Conservation (phyloP, 2,797 vertebrate species). For the Coluber constrictor region DNA sequence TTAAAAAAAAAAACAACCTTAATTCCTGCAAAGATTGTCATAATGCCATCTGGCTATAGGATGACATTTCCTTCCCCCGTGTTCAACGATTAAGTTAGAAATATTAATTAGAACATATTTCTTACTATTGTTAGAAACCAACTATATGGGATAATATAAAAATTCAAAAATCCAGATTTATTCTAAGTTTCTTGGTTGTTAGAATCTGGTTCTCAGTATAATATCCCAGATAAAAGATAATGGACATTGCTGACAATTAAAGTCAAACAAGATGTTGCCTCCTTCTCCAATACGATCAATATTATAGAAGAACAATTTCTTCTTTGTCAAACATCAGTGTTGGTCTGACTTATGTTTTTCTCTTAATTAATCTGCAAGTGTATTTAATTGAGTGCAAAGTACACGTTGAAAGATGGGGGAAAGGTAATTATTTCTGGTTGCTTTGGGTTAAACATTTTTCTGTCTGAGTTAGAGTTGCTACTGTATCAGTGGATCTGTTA, state of each 20-base stretch:
- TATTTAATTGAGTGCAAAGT: background rate
- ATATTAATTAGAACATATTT: slow-evolving; percentile 27
- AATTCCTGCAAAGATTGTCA: slow-evolving; percentile 50
- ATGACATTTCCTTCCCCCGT: slow-evolving; percentile 41
- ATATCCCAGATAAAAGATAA: background rate
- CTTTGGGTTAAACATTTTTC: background rate
- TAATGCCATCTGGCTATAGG: slow-evolving; percentile 37
- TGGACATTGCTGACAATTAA: background rate
- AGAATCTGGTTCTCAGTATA: background rate
- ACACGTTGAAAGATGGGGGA: no score
- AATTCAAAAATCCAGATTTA: background rate
- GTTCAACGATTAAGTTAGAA: slow-evolving; percentile 28
- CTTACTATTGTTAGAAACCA: slow-evolving; percentile 1
- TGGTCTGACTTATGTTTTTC: background rate
- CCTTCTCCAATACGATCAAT: background rate
- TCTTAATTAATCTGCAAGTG: background rate
- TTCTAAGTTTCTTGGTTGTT: background rate
- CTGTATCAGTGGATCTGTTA: background rate
- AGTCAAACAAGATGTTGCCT: background rate
- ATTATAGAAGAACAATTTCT: background rate
- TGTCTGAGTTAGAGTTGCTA: background rate
- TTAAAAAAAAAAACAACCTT: background rate
- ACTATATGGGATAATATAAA: background rate
- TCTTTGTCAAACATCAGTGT: background rate
- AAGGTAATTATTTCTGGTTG: background rate